A percentile compares a stretch with the other conserved stretches of the same genome.
phyloP scores from a whole-genome alignment of 2,888 invertebrate species.

The Aphrophora alni region DNA sequence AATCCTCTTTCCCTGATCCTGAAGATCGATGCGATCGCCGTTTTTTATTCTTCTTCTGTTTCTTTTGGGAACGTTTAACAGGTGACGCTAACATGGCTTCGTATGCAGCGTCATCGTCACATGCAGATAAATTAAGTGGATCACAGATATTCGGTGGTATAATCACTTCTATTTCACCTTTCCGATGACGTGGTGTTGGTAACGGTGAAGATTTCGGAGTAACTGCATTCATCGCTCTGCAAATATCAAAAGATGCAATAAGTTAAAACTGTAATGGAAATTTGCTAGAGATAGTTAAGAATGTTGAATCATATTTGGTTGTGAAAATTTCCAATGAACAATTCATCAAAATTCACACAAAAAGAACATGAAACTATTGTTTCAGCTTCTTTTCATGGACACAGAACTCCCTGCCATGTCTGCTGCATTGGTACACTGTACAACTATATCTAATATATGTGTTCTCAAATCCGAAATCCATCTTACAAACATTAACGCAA shows the following conservation, averaged over 20 bases:
- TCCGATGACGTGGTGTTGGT: slow-evolving; percentile 80
- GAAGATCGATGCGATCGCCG: slow-evolving; percentile 56
- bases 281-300: too few species aligned
- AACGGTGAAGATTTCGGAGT: slow-evolving; percentile 93
- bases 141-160: slow-evolving; percentile 93
- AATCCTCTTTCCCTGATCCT: slow-evolving; percentile 58
- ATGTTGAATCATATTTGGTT: too few species aligned
- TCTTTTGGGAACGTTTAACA: slow-evolving; percentile 66
- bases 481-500: too few species aligned
- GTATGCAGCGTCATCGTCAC: slow-evolving; percentile 80
- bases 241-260: too few species aligned
- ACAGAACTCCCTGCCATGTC: too few species aligned
- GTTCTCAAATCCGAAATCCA: too few species aligned
- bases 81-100: slow-evolving; percentile 79
- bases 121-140: slow-evolving; percentile 78
- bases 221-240: slow-evolving; percentile 83
- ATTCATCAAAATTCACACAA: too few species aligned
- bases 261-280: background rate
- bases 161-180: slow-evolving; percentile 84
- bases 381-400: too few species aligned
- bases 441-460: too few species aligned
- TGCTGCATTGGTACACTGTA: too few species aligned
- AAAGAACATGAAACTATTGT: too few species aligned
- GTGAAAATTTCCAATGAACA: too few species aligned
- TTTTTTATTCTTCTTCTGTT: slow-evolving; percentile 68